Base-by-base conservation (phyloP, 2,113 vertebrate species). In the Petromus typicus region DNA sequence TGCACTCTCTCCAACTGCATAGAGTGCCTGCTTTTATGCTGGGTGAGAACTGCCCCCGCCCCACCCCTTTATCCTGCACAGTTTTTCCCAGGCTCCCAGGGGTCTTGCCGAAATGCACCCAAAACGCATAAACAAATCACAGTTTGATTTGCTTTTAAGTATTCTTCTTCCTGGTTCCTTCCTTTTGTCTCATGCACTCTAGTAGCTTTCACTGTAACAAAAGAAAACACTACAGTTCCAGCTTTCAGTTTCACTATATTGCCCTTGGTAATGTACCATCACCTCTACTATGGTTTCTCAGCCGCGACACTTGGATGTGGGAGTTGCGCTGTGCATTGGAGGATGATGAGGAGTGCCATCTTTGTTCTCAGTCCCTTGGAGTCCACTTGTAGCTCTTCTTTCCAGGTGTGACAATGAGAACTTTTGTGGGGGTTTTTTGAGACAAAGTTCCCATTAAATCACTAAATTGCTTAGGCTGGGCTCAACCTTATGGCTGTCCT, bases 81-180 rank as follows among this genome's bases (percentile, higher is more conserved):
- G 7, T 81, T 81, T 83, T 66, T 27, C 45, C 59, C 64, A 75
- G 32, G 10, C 81, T 86, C n/a, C 45, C 56, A 86, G 37, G 5
- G 14, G 25, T 80, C 86, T 66, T 86, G 30, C 22, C 81, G 10
- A 18, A 34, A 66, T 57, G 73, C 2, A 73, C 34, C 32, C 48
- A 75, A 37, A 81, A 37, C 86, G 40, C 25, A 73, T 51, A 66
- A 22, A 32, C 17, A 78, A 93, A 11, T 75, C 57, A 73, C 37
- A 66, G 40, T 75, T 90, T 80, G 25, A 45, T 95, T 95, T 86
- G 79, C 78, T 45, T 78, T 61, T 84, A 57, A 59, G 59, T 69
- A 8, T 78, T 71, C 54, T 56, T 71, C 37, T 93, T 93, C 57
- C 40, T 32, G 13, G 16, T 80, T 95, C 32, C n/a, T 92, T 80